phyloP scores from a whole-genome alignment of 2,888 invertebrate genomes.

The Catocala nupta region DNA sequence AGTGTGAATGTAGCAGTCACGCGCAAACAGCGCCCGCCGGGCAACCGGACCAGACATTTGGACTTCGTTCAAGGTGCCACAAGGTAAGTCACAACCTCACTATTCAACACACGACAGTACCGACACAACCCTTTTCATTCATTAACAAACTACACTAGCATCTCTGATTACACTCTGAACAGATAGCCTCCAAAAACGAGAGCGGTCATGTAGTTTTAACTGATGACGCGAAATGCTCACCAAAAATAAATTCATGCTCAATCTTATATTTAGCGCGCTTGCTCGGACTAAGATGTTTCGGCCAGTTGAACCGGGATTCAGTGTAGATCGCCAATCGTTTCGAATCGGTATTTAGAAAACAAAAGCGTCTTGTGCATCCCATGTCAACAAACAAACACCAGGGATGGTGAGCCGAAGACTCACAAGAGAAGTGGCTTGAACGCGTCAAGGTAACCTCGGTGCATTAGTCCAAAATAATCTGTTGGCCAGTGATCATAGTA shows the following conservation, averaged over 20 bases:
- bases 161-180: slow-evolving; percentile 46
- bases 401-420: slow-evolving; percentile 65
- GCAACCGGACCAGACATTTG: slow-evolving; percentile 53
- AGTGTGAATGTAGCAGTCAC: slow-evolving; percentile 64
- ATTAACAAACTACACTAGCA: slow-evolving; percentile 22
- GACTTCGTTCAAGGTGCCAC: slow-evolving; percentile 59
- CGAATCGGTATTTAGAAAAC: slow-evolving; percentile 56
- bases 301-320: slow-evolving; percentile 84
- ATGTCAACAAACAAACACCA: slow-evolving; percentile 67
- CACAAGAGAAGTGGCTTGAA: slow-evolving; percentile 62
- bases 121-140: slow-evolving; percentile 26
- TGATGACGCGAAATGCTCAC: slow-evolving; percentile 84
- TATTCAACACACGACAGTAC: slow-evolving; percentile 17
- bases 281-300: slow-evolving; percentile 76
- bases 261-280: slow-evolving; percentile 86
- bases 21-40: slow-evolving; percentile 45
- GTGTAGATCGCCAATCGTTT: slow-evolving; percentile 80
- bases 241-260: slow-evolving; percentile 86
- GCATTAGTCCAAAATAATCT: slow-evolving; percentile 78
- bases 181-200: slow-evolving; percentile 52
- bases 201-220: slow-evolving; percentile 58
- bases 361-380: slow-evolving; percentile 61
- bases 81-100: slow-evolving; percentile 47
- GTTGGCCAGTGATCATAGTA: slow-evolving; percentile 77
- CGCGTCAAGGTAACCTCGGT: slow-evolving; percentile 80